Conservation (phyloP, 2,113 vertebrate species). For the Oncorhynchus nerka region DNA sequence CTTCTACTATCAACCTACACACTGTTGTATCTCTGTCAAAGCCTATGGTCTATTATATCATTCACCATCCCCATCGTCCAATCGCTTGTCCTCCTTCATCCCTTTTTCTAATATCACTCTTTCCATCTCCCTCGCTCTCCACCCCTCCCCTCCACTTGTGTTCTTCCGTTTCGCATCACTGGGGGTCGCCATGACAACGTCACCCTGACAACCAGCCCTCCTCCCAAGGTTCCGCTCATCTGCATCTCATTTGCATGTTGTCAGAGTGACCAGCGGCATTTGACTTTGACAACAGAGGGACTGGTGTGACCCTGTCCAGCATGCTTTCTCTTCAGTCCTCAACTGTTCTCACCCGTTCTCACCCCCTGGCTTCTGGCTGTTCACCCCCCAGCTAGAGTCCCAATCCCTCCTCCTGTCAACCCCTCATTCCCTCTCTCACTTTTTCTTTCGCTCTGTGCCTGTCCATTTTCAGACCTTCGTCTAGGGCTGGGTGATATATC, state of each 20-base stretch:
- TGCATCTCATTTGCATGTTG: constrained; percentile 80
- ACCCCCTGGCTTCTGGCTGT: not conserved
- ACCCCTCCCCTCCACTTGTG: constrained; percentile 28
- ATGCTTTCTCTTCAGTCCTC: too few relatives aligned
- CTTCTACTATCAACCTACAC: constrained; percentile 6
- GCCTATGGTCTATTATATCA: not conserved
- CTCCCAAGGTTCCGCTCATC: constrained; percentile 63
- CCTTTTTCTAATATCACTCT: constrained; percentile 16
- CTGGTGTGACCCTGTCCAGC: constrained; percentile 49
- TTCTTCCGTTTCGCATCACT: constrained; percentile 47
- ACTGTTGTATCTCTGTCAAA: constrained; percentile 3
- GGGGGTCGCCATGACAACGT: constrained; percentile 72
- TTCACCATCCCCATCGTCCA: not conserved
- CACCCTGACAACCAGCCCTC: constrained; percentile 61
- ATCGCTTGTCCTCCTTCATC: not conserved
- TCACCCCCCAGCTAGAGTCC: not conserved
- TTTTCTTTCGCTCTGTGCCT: constrained; percentile 19
- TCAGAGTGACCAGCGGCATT: constrained; percentile 62
- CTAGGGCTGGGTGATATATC: too few relatives aligned
- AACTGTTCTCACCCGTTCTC: constrained; percentile 11
- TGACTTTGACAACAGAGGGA: constrained; percentile 71
- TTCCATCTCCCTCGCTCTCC: not conserved
- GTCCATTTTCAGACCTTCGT: constrained; percentile 23
- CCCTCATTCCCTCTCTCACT: not conserved
- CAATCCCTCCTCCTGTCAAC: too few relatives aligned